Evolutionary conservation across 2,797 vertebrate genomes (phyloP).

Genomic region (Sebastes cheni): DNA sequence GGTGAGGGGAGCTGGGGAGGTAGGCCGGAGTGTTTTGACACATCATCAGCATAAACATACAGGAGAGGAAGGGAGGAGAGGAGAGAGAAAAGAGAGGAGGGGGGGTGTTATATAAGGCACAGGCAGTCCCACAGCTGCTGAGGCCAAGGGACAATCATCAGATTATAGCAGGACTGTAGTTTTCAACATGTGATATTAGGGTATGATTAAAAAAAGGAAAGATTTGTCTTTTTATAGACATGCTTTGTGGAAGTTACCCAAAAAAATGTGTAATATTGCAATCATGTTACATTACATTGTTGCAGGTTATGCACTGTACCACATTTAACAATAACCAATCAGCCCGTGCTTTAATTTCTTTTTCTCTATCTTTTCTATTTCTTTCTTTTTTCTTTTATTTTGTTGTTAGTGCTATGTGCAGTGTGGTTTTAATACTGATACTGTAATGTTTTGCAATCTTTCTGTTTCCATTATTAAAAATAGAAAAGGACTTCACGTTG

Average conservation of each 20-base stretch:
- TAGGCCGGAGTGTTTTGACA: conserved; percentile 59
- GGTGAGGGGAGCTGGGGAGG: conserved; percentile 40
- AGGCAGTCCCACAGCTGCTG: conserved; percentile 57
- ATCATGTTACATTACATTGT: conserved; percentile 6
- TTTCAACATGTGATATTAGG: conserved; percentile 42
- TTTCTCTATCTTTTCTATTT: background rate
- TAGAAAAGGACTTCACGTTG: background rate
- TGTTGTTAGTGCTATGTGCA: background rate
- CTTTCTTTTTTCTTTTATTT: background rate
- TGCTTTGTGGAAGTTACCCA: background rate
- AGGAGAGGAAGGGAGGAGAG: conserved; percentile 18
- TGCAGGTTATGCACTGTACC: background rate
- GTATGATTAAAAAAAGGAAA: background rate
- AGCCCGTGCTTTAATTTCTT: background rate
- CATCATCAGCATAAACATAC: conserved; percentile 72
- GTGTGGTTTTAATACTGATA: background rate
- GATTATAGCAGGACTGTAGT: conserved; percentile 54
- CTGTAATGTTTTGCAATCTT: background rate
- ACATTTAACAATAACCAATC: background rate
- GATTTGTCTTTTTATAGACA: background rate
- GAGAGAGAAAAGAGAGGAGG: conserved; percentile 18
- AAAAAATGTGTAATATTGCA: background rate
- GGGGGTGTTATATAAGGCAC: conserved; percentile 62
- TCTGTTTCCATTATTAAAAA: background rate
- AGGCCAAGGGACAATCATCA: conserved; percentile 61